These are phyloP conservation scores for Anarsia innoxiella DNA, from an alignment of 2,888 invertebrate species.

Conservation along the genomic window DNA sequence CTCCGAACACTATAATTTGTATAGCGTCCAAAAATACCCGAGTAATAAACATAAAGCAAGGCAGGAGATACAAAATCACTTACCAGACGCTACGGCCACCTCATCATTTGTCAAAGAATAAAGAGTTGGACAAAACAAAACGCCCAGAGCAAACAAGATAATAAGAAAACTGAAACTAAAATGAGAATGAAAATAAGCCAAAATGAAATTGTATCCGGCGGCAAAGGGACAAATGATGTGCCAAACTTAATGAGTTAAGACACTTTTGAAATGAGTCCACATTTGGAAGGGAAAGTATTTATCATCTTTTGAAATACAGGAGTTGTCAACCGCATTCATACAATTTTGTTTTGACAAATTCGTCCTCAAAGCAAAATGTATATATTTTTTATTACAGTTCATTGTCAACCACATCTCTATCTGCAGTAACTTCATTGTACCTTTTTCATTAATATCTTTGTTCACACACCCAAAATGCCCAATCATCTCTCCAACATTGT, in stretches of 20 bases:
- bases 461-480: neutral
- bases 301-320: neutral
- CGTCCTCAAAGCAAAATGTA: no score
- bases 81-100: constrained; percentile 19
- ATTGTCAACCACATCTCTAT: no score
- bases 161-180: constrained; percentile 4
- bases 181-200: constrained; percentile 12
- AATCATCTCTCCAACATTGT: neutral
- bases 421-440: no score
- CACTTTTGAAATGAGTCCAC: constrained; percentile 7
- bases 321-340: no score
- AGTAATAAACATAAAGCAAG: constrained; percentile 28
- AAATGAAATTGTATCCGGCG: constrained; percentile 15
- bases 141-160: neutral
- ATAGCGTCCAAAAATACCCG: constrained; percentile 29
- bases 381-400: no score
- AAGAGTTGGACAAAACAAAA: constrained; percentile 17
- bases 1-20: constrained; percentile 30
- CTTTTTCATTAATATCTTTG: no score
- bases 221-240: constrained; percentile 15
- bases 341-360: no score
- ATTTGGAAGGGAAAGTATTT: neutral
- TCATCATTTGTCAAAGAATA: constrained; percentile 33
- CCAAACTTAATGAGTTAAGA: constrained; percentile 15
- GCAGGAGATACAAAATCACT: constrained; percentile 22